These are phyloP conservation scores for Strigops habroptila DNA, from an alignment of 2,113 vertebrate genomes.

Conservation along the genomic window DNA sequence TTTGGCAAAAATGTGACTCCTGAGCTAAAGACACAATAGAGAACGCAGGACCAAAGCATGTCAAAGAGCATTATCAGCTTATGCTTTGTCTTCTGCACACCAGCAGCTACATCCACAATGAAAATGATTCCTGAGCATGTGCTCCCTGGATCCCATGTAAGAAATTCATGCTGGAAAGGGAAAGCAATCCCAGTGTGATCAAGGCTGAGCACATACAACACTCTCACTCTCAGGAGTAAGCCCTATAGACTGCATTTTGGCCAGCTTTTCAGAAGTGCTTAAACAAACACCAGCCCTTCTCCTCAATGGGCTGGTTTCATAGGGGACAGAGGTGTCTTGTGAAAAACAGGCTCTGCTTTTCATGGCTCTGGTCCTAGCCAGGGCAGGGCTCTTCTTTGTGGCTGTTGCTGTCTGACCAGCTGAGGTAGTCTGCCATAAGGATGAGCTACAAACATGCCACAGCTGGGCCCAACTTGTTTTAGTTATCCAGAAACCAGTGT, in stretches of 20 bases:
- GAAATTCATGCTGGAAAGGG: neutral
- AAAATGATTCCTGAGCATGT: neutral
- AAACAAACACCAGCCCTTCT: neutral
- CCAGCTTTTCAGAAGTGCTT: neutral
- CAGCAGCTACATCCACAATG: neutral
- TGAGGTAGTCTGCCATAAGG: neutral
- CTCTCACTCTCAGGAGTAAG: neutral
- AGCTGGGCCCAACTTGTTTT: neutral
- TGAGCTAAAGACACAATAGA: neutral
- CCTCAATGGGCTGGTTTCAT: fast-evolving
- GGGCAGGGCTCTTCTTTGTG: neutral
- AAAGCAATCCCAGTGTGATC: fast-evolving
- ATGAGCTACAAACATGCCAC: fast-evolving
- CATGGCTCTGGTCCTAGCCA: neutral
- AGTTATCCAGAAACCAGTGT: neutral
- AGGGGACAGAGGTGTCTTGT: neutral
- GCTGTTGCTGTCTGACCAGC: neutral
- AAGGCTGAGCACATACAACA: neutral
- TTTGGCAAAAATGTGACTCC: neutral
- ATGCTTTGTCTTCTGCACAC: neutral
- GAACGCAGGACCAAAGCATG: neutral
- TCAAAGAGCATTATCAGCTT: neutral
- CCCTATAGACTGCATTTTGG: neutral
- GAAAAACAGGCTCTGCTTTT: neutral
- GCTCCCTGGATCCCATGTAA: neutral